Evolutionary conservation across 2,888 invertebrate genomes (phyloP), one percentile per base, ranked within the genome.

Genomic region (Lasioglossum malachurum): DNA sequence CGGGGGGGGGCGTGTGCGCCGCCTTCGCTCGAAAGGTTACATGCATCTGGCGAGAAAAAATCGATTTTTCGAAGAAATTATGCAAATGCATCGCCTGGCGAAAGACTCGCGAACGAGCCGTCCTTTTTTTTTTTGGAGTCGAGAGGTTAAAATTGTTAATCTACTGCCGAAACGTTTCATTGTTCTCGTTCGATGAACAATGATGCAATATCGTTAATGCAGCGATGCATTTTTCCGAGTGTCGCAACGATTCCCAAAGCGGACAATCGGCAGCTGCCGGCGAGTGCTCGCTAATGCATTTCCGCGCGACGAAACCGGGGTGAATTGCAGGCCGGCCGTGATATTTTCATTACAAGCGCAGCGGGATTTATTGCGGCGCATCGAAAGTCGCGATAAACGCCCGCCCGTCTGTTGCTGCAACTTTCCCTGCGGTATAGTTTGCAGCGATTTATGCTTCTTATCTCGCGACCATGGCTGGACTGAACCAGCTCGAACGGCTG

Each of bases 401-500:
- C 12, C 72, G 38, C 44, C 12, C 53, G 16, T 31, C 35, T 12
- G 75, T 74, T 73, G 53, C 44, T 46, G 60, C 46, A 57, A 79
- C 78, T 85, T 79, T 82, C 81, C 35, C 69, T 46, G 31, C 46
- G 53, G 77, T 78, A 57, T 78, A 46, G 38, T 78, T 80, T 49
- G 35, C 78, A 14, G 12, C 76, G 79, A 82, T 73, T 76, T 77
- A 53, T 53, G 72, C 64, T 44, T 46, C 81, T 85, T 86, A 86
- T 85, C 86, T 46, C 1, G 16, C 14, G 49, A 49, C 23, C 75
- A 10, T 44, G 46, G 46, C 72, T 69, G 67, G 78, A 41, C 78
- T 53, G 44, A 78, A 78, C 64, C 72, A 23, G 38, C 60, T 46
- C 46, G 49, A 57, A 44, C 72, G 41, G 80, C 46, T 67, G 46